A percentile compares a stretch with the other conserved stretches of the same genome.
Evolutionary conservation across 2,888 invertebrate genomes (phyloP).

Genomic region (Eucera pruinosa): DNA sequence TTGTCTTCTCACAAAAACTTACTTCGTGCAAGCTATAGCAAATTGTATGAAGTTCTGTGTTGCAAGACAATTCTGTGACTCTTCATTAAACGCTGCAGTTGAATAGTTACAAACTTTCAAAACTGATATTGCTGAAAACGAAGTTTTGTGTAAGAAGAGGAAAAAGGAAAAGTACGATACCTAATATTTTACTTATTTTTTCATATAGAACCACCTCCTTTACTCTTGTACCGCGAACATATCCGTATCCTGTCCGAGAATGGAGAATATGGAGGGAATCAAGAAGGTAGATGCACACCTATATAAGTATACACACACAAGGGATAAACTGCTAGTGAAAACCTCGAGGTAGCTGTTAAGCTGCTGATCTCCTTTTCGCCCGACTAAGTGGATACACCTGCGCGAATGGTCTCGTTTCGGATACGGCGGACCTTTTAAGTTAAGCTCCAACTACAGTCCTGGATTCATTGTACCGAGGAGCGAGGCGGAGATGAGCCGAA

Average conservation of each 20-base stretch:
- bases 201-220: no score
- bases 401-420: conserved; percentile 71
- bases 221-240: no score
- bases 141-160: no score
- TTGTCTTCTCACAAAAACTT: no score
- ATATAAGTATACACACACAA: conserved; percentile 17
- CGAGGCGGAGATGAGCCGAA: conserved; percentile 19
- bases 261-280: background rate
- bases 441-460: conserved; percentile 66
- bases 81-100: no score
- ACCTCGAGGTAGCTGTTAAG: conserved; percentile 72
- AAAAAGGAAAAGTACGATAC: no score
- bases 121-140: no score
- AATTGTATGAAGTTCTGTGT: no score
- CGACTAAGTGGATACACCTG: conserved; percentile 72
- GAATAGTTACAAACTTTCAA: no score
- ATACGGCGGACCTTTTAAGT: conserved; percentile 72
- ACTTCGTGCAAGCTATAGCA: no score
- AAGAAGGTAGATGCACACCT: conserved; percentile 11
- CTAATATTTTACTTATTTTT: no score
- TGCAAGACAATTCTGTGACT: no score
- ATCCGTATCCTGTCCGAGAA: background rate
- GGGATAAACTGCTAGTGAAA: conserved; percentile 65
- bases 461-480: conserved; percentile 63
- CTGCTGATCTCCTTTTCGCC: conserved; percentile 71